These are phyloP conservation scores for Xylophagus ater DNA, from an alignment of 2,888 invertebrate genomes.

Conservation along the genomic window DNA sequence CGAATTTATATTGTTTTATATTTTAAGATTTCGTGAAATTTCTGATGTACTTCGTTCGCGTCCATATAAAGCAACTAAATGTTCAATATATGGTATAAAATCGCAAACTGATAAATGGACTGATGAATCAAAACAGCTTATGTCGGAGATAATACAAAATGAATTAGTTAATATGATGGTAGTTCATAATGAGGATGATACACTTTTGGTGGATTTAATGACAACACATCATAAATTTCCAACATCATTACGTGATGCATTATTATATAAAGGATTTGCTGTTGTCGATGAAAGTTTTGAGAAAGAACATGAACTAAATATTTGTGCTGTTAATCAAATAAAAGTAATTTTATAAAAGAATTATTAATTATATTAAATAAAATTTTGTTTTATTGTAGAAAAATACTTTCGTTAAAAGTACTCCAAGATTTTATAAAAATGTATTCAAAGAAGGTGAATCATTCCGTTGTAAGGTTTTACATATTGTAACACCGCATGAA, in stretches of 20 bases:
- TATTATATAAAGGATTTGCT: constrained; percentile 34
- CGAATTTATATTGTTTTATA: constrained; percentile 1
- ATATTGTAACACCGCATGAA: constrained; percentile 50
- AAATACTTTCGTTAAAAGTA: not conserved
- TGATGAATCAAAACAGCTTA: constrained; percentile 43
- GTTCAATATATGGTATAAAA: constrained; percentile 46
- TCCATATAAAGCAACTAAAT: constrained; percentile 47
- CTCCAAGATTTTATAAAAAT: constrained; percentile 18
- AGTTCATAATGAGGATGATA: constrained; percentile 21
- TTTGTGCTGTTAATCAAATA: not conserved
- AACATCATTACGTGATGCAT: constrained; percentile 38
- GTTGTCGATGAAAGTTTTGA: constrained; percentile 11
- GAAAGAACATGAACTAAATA: not conserved
- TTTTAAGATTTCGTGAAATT: constrained; percentile 42
- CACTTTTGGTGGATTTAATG: constrained; percentile 38
- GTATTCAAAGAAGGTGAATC: constrained; percentile 22
- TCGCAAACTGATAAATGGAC: constrained; percentile 44
- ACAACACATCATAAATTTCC: constrained; percentile 25
- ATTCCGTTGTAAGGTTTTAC: constrained; percentile 44
- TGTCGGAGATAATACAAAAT: constrained; percentile 49
- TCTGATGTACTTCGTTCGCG: constrained; percentile 38
- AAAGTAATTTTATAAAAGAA: constrained; percentile 9
- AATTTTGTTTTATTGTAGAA: constrained; percentile 6
- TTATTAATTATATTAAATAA: not conserved
- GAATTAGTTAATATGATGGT: constrained; percentile 24